Evolutionary conservation across 2,888 invertebrate genomes (phyloP), one percentile per base, ranked within the genome.

Genomic region (Macaria notata): DNA sequence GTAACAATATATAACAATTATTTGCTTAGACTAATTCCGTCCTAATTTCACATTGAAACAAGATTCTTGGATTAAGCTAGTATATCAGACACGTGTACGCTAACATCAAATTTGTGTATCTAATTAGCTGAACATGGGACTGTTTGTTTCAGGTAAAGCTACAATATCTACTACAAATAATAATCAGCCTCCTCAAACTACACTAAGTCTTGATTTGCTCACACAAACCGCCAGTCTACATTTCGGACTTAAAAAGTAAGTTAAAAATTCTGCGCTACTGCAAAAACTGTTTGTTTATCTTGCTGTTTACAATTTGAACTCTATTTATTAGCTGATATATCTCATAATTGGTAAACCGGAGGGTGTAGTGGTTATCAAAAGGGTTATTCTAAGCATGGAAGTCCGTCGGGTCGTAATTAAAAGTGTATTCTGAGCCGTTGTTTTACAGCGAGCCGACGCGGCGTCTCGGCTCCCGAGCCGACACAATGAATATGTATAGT

Each of bases 391-490:
- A 81, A 78, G 77, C 78, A 71, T 70, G 69, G 76, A 63, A 66
- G 75, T 70, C 75, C 79, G 79, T 75, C 77, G 68, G 71, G 65
- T 72, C 70, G 78, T 83, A 81, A 82, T 83, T 83, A 81, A 81
- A 82, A 79, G 78, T 76, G 81, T 80, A 79, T 82, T 79, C 76
- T 73, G 76, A 74, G 70, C 71, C 71, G 79, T 82, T 81, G 81
- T 82, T 81, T 80, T 79, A 81, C 75, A 75, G 73, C 71, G 68
- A 71, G 70, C 76, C 72, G 72, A 53, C 56, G 56, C 56, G 54
- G 74, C 75, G 79, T 81, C 81, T 81, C 78, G 75, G 72, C 68
- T 73, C 70, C n/a, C 68, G 72, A 70, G 69, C 69, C 71, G 72
- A 69, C 69, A 73, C 71, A 73, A 73, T 76, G 72, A 73, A 75